A percentile compares a stretch with the other conserved stretches of the same genome.
Evolutionary conservation across 2,797 vertebrate genomes (phyloP).

Genomic region (Chelidonichthys spinosus): DNA sequence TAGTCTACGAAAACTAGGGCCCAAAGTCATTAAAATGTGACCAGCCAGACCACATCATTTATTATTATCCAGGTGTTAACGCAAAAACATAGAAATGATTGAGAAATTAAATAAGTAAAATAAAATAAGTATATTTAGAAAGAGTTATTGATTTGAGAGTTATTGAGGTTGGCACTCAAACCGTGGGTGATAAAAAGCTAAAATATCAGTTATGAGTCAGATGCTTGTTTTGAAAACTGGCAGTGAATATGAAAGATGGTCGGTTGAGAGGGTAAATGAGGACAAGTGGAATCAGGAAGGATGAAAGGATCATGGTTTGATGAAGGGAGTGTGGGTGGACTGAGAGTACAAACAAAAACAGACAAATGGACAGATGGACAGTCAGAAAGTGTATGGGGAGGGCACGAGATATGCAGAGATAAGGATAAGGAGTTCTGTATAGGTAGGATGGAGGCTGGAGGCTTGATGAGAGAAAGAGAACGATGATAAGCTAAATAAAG

Average conservation of each 20-base stretch:
- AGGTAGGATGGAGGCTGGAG: not conserved
- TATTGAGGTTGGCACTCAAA: not conserved
- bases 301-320: not conserved
- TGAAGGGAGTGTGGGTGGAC: conserved; percentile 7
- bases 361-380: not conserved
- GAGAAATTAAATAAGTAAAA: not conserved
- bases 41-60: not conserved
- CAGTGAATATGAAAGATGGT: not conserved
- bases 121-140: not conserved
- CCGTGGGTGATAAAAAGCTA: not conserved
- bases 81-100: not conserved
- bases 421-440: not conserved
- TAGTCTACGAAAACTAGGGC: too few relatives aligned
- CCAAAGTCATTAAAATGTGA: not conserved
- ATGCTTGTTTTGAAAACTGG: not conserved
- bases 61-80: not conserved
- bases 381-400: not conserved
- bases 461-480: not conserved
- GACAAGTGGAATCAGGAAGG: not conserved
- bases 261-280: conserved; percentile 2
- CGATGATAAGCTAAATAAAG: not conserved
- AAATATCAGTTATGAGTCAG: not conserved
- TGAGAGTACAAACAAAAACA: not conserved
- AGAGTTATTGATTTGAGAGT: not conserved
- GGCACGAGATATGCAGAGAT: not conserved